Conservation (phyloP, 2,797 vertebrate species). For the Peromyscus eremicus region DNA sequence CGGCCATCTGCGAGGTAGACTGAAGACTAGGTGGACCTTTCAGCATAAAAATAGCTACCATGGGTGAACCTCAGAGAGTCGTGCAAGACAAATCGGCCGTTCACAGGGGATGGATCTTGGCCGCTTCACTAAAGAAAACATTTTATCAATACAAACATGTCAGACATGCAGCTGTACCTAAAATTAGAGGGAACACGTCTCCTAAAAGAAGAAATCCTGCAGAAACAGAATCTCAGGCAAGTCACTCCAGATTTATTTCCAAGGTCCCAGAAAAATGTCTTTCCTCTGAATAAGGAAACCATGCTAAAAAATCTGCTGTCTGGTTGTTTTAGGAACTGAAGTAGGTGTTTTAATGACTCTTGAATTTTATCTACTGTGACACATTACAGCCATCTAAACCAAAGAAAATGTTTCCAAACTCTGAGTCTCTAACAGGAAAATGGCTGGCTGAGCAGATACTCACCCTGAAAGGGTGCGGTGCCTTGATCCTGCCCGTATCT, state of each 20-base stretch:
- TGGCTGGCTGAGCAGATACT: slow-evolving; percentile 85
- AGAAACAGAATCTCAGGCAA: slow-evolving; percentile 74
- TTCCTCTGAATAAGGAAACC: slow-evolving; percentile 72
- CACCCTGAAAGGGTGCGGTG: slow-evolving; percentile 90
- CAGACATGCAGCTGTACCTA: background rate
- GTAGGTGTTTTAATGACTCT: slow-evolving; percentile 1
- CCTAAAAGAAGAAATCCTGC: slow-evolving; percentile 68
- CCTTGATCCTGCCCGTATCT: slow-evolving; percentile 89
- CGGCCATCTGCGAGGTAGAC: slow-evolving; percentile 64
- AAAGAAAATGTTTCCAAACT: slow-evolving; percentile 31
- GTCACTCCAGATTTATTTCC: slow-evolving; percentile 27
- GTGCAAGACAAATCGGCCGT: slow-evolving; percentile 21
- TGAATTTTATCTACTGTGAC: slow-evolving; percentile 63
- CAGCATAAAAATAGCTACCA: slow-evolving; percentile 73
- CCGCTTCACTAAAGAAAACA: slow-evolving; percentile 70
- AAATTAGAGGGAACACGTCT: slow-evolving; percentile 68
- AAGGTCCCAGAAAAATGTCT: slow-evolving; percentile 65
- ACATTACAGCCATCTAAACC: slow-evolving; percentile 23
- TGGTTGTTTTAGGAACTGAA: slow-evolving; percentile 70
- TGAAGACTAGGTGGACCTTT: slow-evolving; percentile 73
- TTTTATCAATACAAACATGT: slow-evolving; percentile 69
- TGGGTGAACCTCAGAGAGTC: slow-evolving; percentile 4
- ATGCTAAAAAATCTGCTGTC: background rate
- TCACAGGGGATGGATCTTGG: slow-evolving; percentile 74
- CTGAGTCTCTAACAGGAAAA: background rate